Conservation (phyloP, 2,113 vertebrate species). For the Actenoides hombroni region DNA sequence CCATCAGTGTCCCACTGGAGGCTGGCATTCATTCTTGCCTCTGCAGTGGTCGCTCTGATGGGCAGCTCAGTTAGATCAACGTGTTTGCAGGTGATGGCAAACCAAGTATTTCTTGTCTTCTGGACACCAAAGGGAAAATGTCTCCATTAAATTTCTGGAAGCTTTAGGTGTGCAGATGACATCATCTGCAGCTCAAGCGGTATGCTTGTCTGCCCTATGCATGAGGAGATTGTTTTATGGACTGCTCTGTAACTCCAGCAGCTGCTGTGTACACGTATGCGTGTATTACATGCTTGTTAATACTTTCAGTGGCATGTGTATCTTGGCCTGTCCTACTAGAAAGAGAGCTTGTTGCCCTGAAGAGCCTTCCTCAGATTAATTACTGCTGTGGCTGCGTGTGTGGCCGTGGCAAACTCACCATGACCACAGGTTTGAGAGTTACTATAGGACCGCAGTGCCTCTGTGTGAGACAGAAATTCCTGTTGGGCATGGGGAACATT, state of each 20-base stretch:
- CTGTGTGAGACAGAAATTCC: background rate
- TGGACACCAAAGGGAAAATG: background rate
- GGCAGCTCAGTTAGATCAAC: background rate
- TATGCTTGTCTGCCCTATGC: background rate
- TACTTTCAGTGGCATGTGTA: background rate
- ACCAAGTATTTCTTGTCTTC: background rate
- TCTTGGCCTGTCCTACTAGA: background rate
- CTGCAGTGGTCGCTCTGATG: accelerated
- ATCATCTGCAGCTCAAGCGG: background rate
- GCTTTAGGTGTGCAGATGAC: background rate
- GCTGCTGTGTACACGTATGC: background rate
- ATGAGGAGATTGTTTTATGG: background rate
- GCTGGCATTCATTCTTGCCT: accelerated
- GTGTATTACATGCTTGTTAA: background rate
- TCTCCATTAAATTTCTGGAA: background rate
- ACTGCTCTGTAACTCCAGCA: background rate
- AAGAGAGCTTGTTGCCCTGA: background rate
- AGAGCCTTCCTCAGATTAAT: background rate
- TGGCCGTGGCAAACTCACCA: accelerated
- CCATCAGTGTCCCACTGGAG: accelerated
- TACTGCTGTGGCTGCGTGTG: background rate
- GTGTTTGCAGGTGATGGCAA: background rate
- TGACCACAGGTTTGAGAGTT: background rate
- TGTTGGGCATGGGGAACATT: background rate
- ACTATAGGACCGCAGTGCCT: accelerated